Base-by-base conservation (phyloP, 2,113 vertebrate genomes). In the Halcyon malimbica region DNA sequence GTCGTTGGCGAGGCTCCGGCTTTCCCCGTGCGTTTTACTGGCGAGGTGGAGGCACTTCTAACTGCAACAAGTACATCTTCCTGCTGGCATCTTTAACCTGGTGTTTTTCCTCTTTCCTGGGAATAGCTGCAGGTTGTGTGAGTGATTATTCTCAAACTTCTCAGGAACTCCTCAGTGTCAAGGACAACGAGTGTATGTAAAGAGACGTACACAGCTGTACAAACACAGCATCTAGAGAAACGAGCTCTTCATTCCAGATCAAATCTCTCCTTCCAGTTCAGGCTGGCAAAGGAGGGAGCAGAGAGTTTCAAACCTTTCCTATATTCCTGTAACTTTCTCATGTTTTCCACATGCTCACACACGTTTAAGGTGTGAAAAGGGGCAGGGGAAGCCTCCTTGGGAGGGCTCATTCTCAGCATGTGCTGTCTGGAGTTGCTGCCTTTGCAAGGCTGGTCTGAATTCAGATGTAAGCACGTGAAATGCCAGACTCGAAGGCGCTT, bases 401-500 rank as follows among this genome's bases (percentile, higher is more conserved):
- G 13, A 16, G 76, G 57, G 10, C 28, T 81, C 3, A 3, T 19
- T 20, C 56, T 59, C 18, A 13, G 16, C 42, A 23, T 0, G 0
- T 14, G 37, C 23, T 44, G 6, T 26, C 39, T 62, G 0, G 1
- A 13, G 39, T 23, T 41, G 13, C 23, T 39, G 46, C 26, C 26
- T 71, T n/a, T 42, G 64, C 10, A 17, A 35, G 48, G 21, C 11
- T 78, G 74, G 29, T 19, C 53, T 87, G 65, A 29, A 28, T 62
- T 69, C 7, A 46, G 25, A 3, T 9, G 9, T 8, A 19, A 63
- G 20, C 10, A 4, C 4, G 1, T 10, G n/a, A 35, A 69, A 46
- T 0, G 0, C 18, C 39, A 11, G 46, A 7, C 46, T 59, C 1
- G 1, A 17, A n/a, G 19, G 6, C 16, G 18, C 33, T 82, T 41